These are phyloP conservation scores for Drosophila rhopaloa DNA, from an alignment of 1,140 invertebrate species.

Conservation along the genomic window DNA sequence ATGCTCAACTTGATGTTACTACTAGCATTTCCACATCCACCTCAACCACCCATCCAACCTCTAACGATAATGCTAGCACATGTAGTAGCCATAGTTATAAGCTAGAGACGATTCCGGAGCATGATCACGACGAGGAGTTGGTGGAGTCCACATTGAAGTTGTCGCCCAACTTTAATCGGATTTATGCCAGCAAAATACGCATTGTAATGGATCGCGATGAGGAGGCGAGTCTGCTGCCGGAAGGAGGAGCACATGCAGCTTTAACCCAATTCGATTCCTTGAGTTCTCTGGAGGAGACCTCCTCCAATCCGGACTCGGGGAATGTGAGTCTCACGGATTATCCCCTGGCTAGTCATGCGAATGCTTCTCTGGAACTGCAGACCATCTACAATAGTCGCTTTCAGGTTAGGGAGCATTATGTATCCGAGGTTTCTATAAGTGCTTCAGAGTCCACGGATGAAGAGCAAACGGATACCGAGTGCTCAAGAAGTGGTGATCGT, in stretches of 20 bases:
- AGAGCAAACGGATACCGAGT: constrained; percentile 26
- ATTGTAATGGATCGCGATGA: constrained; percentile 62
- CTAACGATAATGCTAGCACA: constrained; percentile 64
- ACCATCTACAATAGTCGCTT: constrained; percentile 69
- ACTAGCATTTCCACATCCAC: constrained; percentile 33
- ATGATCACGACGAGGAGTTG: constrained; percentile 39
- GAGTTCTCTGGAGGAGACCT: constrained; percentile 76
- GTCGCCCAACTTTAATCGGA: constrained; percentile 78
- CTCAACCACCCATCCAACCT: constrained; percentile 40
- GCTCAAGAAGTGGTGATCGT: background rate
- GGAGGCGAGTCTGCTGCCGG: constrained; percentile 3
- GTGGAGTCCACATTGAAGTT: constrained; percentile 47
- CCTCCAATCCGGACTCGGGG: constrained; percentile 81
- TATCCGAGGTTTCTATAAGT: constrained; percentile 67
- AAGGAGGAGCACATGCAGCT: background rate
- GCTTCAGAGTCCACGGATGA: constrained; percentile 40
- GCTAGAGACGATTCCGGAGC: constrained; percentile 79
- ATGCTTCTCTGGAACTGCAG: constrained; percentile 66
- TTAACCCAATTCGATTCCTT: constrained; percentile 69
- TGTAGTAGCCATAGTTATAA: constrained; percentile 79
- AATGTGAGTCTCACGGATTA: constrained; percentile 80
- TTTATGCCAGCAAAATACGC: constrained; percentile 74
- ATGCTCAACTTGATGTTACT: constrained; percentile 63
- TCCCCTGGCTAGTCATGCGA: constrained; percentile 54
- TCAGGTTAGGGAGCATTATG: constrained; percentile 68